These are phyloP conservation scores for Passer domesticus DNA, from an alignment of 2,113 vertebrate genomes.

Conservation along the genomic window DNA sequence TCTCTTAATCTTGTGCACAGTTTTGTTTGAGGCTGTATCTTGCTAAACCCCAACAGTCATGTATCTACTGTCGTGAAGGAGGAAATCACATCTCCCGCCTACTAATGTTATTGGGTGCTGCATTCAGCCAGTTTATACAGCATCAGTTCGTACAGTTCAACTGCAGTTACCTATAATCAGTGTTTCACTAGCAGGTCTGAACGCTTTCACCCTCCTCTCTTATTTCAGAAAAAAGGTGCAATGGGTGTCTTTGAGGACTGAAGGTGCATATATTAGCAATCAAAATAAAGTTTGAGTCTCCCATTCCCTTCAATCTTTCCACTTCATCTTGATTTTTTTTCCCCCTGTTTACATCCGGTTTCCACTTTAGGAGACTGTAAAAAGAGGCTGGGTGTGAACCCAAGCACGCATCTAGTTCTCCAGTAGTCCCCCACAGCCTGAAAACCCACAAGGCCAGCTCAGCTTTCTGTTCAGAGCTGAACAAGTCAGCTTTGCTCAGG, in stretches of 20 bases:
- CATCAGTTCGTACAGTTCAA: background rate
- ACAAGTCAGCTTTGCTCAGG: background rate
- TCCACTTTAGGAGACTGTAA: background rate
- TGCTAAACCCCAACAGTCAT: background rate
- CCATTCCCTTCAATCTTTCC: background rate
- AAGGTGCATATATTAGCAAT: background rate
- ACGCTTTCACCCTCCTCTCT: background rate
- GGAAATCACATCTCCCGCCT: background rate
- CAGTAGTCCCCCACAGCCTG: background rate
- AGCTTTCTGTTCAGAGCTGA: background rate
- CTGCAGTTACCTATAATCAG: background rate
- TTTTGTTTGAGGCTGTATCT: background rate
- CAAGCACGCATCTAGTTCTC: background rate
- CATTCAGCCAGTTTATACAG: background rate
- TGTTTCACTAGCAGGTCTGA: background rate
- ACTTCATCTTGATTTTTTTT: too few species aligned
- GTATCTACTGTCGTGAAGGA: background rate
- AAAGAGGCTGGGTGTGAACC: background rate
- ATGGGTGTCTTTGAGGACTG: background rate
- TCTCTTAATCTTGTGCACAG: rapidly evolving
- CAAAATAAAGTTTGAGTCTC: background rate
- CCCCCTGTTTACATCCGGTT: rapidly evolving
- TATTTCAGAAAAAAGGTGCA: background rate
- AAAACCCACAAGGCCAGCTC: background rate
- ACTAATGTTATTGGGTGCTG: background rate